Evolutionary conservation across 2,888 invertebrate species (phyloP).

Genomic region (Apodemia hepburni): DNA sequence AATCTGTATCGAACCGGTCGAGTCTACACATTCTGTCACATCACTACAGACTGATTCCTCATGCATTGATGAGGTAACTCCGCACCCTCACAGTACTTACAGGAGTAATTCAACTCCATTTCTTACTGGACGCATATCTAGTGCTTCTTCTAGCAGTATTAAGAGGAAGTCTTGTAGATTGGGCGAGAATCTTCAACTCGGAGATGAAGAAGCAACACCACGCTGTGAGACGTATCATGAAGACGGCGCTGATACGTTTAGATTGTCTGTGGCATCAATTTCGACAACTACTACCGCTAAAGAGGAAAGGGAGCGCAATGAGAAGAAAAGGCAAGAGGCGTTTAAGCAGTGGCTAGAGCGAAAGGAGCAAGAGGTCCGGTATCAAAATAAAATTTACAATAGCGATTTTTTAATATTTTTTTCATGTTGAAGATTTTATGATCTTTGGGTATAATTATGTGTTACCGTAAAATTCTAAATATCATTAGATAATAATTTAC

Average conservation of each 20-base stretch:
- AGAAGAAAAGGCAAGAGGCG: conserved; percentile 60
- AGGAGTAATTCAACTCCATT: conserved; percentile 68
- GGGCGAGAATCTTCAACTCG: conserved; percentile 25
- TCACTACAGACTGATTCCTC: conserved; percentile 56
- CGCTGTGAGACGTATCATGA: conserved; percentile 60
- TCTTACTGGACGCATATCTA: conserved; percentile 58
- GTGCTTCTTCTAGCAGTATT: conserved; percentile 52
- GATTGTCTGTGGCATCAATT: conserved; percentile 63
- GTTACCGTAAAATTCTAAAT: no score
- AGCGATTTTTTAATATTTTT: no score
- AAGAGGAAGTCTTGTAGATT: conserved; percentile 64
- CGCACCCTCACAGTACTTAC: conserved; percentile 66
- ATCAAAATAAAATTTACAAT: not conserved
- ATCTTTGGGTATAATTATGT: no score
- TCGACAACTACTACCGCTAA: conserved; percentile 70
- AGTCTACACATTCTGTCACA: conserved; percentile 61
- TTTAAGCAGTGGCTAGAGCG: conserved; percentile 64
- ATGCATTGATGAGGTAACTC: conserved; percentile 57
- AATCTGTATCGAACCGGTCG: conserved; percentile 77
- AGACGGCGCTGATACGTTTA: conserved; percentile 64
- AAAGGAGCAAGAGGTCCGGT: conserved; percentile 65
- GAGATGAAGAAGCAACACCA: conserved; percentile 48
- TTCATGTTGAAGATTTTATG: no score
- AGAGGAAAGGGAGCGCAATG: conserved; percentile 62
- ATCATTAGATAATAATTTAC: no score